Evolutionary conservation across 2,888 invertebrate species (phyloP), one percentile per base, ranked within the genome.

Genomic region (Conistra vaccinii): DNA sequence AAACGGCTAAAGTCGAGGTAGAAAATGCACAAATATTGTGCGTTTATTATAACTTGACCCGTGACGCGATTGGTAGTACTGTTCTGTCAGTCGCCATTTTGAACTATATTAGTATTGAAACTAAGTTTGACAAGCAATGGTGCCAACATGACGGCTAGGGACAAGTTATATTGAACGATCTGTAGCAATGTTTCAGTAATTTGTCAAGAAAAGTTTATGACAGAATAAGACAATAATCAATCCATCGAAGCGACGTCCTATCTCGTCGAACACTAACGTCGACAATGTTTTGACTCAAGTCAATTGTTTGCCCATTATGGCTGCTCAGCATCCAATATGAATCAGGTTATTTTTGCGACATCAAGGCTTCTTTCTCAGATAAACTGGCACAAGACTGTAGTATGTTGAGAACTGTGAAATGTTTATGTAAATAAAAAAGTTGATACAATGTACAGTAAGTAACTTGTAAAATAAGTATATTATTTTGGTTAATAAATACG

Each of bases 391-490:
- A 58, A 55, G 62, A 32, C 53, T 55, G 53, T 20, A 70, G 57
- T n/a, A n/a, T 80, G 82, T 83, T 80, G 80, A 68, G 72, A 63
- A 76, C 69, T 80, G 76, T 82, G 78, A 83, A 85, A 84, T 81
- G 80, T 88, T 88, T 85, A 85, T 89, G 88, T 89, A 90, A 87
- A 88, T 89, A 87, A 81, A 80, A 88, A 85, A 77, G 77, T 86
- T 84, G 84, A 87, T 85, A 88, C 84, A 87, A 85, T 93, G 90
- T 93, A 92, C 89, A 92, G 89, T 89, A 89, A 92, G 89, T 89
- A 88, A 88, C 87, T 91, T 92, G 92, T 93, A 92, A 88, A 89
- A 90, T 95, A 95, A 95, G 95, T 92, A 95, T 94, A 95, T 94
- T 94, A 94, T 94, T 94, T 95, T 95, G 90, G 91, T 94, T 91